phyloP scores from a whole-genome alignment of 2,888 invertebrate species.

The Ischnura elegans region DNA sequence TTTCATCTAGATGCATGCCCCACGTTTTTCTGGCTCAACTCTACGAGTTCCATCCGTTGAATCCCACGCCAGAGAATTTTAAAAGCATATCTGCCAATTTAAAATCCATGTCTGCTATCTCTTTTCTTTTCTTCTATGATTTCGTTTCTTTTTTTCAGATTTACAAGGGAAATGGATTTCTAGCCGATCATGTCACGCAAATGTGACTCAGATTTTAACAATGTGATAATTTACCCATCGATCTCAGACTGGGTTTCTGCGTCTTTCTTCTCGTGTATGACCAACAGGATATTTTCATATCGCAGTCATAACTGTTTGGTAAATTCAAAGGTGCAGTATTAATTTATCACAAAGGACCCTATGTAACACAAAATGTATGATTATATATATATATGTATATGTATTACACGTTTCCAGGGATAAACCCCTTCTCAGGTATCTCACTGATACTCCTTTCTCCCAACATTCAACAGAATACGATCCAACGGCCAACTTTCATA shows the following conservation, averaged over 20 bases:
- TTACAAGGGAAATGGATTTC: neutral
- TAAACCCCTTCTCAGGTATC: constrained; percentile 9
- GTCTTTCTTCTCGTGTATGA: neutral
- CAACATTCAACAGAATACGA: constrained; percentile 7
- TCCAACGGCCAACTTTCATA: constrained; percentile 13
- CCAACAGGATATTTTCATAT: neutral
- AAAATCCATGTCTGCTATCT: neutral
- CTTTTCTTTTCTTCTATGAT: neutral
- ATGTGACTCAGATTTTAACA: neutral
- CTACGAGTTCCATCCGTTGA: too few species aligned
- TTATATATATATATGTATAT: too few species aligned
- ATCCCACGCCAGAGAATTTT: neutral
- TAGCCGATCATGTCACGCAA: neutral
- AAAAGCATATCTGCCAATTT: neutral
- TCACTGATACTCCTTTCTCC: neutral
- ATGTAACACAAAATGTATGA: neutral
- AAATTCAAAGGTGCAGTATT: constrained; percentile 35
- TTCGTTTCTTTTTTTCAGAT: neutral
- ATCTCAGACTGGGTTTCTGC: neutral
- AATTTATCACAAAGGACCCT: constrained; percentile 60
- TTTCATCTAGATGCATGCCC: neutral
- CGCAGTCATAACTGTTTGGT: neutral
- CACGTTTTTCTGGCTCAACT: too few species aligned
- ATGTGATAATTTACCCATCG: neutral
- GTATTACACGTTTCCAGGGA: constrained; percentile 6